Evolutionary conservation across 2,797 vertebrate species (phyloP).

Genomic region (Holocentrus rufus): DNA sequence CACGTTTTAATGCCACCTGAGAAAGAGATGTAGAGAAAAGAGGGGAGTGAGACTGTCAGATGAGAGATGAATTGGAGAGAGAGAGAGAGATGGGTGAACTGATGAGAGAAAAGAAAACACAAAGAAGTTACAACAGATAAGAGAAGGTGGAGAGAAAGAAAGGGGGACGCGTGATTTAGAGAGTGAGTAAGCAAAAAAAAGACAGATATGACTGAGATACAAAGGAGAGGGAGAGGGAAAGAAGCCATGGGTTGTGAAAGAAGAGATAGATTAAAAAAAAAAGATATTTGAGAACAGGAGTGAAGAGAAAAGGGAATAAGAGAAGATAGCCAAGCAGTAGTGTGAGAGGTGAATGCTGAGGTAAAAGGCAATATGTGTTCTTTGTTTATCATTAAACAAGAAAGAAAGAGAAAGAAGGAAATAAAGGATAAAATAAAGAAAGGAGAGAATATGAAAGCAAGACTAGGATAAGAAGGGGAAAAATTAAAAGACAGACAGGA

Average conservation of each 20-base stretch:
- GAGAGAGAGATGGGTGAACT: neutral
- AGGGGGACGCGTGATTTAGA: neutral
- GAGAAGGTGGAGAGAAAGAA: neutral
- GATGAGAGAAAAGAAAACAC: neutral
- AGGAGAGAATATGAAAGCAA: constrained; percentile 20
- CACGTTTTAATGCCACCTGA: constrained; percentile 5
- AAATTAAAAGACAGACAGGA: constrained; percentile 29
- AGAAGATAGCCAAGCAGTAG: neutral
- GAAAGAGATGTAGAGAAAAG: constrained; percentile 1
- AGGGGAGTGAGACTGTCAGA: neutral
- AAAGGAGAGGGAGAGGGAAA: neutral
- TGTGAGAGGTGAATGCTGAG: constrained; percentile 15
- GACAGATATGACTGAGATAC: no score
- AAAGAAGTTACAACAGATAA: no score
- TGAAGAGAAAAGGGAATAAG: neutral
- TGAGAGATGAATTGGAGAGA: neutral
- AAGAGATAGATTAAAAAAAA: neutral
- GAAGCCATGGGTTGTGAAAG: neutral
- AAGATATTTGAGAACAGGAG: neutral
- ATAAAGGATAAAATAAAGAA: neutral
- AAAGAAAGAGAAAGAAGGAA: neutral
- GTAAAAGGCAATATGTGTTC: no score
- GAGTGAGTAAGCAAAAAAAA: neutral
- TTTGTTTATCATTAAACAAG: no score
- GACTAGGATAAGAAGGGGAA: constrained; percentile 31